Evolutionary conservation across 2,888 invertebrate species (phyloP), one percentile per base, ranked within the genome.

Genomic region (Ormyrus thymus): DNA sequence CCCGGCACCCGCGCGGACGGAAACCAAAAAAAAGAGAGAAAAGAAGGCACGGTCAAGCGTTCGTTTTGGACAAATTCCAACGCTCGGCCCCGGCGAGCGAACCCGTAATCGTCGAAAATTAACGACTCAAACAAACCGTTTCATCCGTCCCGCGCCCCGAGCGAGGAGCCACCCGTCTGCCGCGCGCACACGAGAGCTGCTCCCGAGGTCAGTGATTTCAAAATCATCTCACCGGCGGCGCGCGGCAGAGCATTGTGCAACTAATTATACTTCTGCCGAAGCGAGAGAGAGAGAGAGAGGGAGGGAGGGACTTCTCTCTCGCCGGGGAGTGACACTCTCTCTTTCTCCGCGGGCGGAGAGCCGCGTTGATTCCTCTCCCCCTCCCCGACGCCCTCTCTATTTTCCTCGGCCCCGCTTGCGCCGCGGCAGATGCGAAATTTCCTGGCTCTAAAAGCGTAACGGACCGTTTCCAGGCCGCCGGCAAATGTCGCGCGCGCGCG

Each of bases 211-310:
- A 68, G 15, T 53, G 59, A 51, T 75, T 68, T 75, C 53, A 75
- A 75, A 75, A 75, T 53, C 45, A 13, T 66, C 29, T 66, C 29
- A 4, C 29, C 29, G 29, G 29, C 29, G 4, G 29, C 29, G 29
- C 29, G 29, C 29, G 56, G 6, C 15, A 45, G 58, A 45, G 61
- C 62, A 76, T 76, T 76, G 76, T 62, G 61, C 69, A 76, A 76
- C 76, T 76, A 76, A 76, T 76, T 76, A 76, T 76, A 69, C 76
- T 62, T 69, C 61, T 75, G 51, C 74, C 29, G 29, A 29, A 29
- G 29, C 4, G 3, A n/a, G n/a, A n/a, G 29, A 29, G 29, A 29
- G 4, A 29, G 29, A n/a, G n/a, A 29, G 29, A 29, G n/a, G n/a
- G n/a, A n/a, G n/a, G n/a, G 29, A 29, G 50, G 11, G 50, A 7